A percentile compares a stretch with the other conserved stretches of the same genome.
These are phyloP conservation scores for Catotricha subobsoleta DNA, from an alignment of 2,888 invertebrate genomes.

Conservation along the genomic window DNA sequence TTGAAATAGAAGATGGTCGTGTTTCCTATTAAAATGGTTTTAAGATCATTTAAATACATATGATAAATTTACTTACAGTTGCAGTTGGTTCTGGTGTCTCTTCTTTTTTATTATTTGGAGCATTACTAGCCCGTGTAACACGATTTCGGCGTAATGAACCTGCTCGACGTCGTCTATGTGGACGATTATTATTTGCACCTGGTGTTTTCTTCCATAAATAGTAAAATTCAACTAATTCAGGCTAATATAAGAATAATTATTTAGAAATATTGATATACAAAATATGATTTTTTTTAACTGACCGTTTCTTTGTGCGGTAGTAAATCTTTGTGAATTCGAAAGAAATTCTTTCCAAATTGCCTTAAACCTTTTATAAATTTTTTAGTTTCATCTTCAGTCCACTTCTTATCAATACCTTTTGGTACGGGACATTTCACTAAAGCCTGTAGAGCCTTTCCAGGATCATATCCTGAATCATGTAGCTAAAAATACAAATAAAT, in stretches of 20 bases:
- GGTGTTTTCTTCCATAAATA: conserved; percentile 99
- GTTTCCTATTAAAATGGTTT: conserved; percentile 21
- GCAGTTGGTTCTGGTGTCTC: conserved; percentile 40
- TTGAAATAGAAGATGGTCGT: conserved; percentile 47
- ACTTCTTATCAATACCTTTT: conserved; percentile 92
- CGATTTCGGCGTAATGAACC: conserved; percentile 74
- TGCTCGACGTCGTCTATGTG: conserved; percentile 75
- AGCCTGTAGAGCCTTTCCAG: conserved; percentile 87
- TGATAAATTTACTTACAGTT: conserved; percentile 14
- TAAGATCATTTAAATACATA: conserved; percentile 16
- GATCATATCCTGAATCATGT: conserved; percentile 92
- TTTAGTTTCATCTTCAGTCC: conserved; percentile 96
- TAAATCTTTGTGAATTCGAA: conserved; percentile 89
- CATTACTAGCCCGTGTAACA: conserved; percentile 55
- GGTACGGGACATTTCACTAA: conserved; percentile 94
- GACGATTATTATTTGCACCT: conserved; percentile 89
- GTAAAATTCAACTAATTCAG: conserved; percentile 95
- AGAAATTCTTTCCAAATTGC: conserved; percentile 98
- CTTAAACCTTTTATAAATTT: conserved; percentile 95
- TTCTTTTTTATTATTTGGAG: conserved; percentile 60
- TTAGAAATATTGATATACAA: not conserved
- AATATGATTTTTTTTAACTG: conserved; percentile 19
- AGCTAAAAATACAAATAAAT: conserved; percentile 37
- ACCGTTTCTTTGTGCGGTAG: conserved; percentile 92
- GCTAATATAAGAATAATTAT: conserved; percentile 29